Percentiles rank a stretch among this genome's conserved stretches.
Evolutionary conservation across 2,797 vertebrate genomes (phyloP).

Genomic region (Cheirogaleus major): DNA sequence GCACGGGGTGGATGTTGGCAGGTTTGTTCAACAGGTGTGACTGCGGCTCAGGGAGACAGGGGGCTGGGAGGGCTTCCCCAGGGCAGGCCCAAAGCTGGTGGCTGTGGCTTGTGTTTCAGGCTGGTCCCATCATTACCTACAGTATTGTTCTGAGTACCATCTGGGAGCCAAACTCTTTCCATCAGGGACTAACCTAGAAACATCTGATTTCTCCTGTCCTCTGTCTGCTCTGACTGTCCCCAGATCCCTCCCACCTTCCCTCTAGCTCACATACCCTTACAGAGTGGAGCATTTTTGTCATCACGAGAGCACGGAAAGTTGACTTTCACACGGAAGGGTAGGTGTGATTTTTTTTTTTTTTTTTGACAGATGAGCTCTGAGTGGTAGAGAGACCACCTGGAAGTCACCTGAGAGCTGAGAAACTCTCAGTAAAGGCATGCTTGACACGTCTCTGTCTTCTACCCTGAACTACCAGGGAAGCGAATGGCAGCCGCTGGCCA

Average conservation of each 20-base stretch:
- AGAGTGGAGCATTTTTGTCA: conserved; percentile 47
- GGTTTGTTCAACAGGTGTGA: not conserved
- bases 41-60: accelerated
- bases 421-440: conserved; percentile 83
- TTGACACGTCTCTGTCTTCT: conserved; percentile 87
- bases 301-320: not conserved
- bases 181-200: not conserved
- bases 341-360: conserved; percentile 43
- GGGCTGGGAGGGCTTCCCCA: not conserved
- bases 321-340: not conserved
- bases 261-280: not conserved
- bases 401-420: conserved; percentile 76
- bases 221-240: not conserved
- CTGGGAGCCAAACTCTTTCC: not conserved
- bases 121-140: not conserved
- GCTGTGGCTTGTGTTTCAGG: not conserved
- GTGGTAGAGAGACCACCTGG: conserved; percentile 73
- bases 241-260: not conserved
- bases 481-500: conserved; percentile 95
- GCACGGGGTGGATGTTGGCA: accelerated
- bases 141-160: not conserved
- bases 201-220: too few relatives aligned
- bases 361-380: conserved; percentile 63
- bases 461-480: conserved; percentile 84
- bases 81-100: not conserved